Percentiles rank a stretch among this genome's conserved stretches.
These are phyloP conservation scores for Mormyrus proboscirostris DNA, from an alignment of 2,797 vertebrate genomes.

Conservation along the genomic window DNA sequence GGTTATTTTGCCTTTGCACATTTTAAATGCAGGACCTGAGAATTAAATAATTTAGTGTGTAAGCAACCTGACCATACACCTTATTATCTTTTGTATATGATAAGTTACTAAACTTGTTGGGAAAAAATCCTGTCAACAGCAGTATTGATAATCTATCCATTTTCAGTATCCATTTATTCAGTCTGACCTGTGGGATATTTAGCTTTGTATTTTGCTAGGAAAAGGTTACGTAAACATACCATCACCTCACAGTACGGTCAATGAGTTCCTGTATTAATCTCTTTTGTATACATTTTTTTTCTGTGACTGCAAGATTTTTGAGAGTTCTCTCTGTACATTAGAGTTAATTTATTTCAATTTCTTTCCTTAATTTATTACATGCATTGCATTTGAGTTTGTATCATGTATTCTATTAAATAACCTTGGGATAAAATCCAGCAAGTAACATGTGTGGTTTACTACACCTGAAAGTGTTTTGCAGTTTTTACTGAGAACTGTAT, in stretches of 20 bases:
- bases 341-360: conserved; percentile 15
- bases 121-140: background rate
- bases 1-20: background rate
- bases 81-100: background rate
- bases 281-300: conserved; percentile 1
- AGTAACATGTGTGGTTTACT: background rate
- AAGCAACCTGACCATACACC: background rate
- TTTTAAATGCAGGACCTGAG: background rate
- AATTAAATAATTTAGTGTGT: background rate
- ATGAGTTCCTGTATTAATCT: conserved; percentile 4
- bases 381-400: background rate
- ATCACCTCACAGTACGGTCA: background rate
- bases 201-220: background rate
- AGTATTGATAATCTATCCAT: background rate
- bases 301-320: background rate
- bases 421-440: background rate
- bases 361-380: conserved; percentile 24
- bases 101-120: background rate
- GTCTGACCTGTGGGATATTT: background rate
- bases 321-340: background rate
- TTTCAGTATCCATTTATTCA: background rate
- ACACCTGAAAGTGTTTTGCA: background rate
- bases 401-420: background rate
- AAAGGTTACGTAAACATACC: background rate
- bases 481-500: background rate